A percentile compares a stretch with the other conserved stretches of the same genome.
Evolutionary conservation across 2,113 vertebrate genomes (phyloP).

Genomic region (Pseudopipra pipra): DNA sequence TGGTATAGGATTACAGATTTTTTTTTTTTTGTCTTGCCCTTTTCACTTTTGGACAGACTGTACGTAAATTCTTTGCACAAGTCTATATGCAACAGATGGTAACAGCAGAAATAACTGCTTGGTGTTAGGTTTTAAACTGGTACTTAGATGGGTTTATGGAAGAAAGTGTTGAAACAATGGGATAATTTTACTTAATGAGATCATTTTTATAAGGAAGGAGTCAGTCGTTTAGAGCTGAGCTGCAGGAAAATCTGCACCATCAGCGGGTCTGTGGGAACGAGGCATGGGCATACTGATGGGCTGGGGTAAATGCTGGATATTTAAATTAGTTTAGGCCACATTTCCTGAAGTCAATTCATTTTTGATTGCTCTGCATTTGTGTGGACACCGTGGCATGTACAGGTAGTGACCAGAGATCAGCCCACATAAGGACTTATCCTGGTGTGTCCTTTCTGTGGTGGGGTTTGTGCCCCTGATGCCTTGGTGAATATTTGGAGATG

Average conservation of each 20-base stretch:
- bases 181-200: slow-evolving; percentile 35
- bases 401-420: background rate
- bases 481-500: background rate
- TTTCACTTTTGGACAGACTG: slow-evolving; percentile 46
- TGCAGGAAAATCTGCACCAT: background rate
- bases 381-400: background rate
- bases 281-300: background rate
- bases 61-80: slow-evolving; percentile 31
- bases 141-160: slow-evolving; percentile 2
- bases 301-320: background rate
- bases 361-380: background rate
- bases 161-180: slow-evolving; percentile 28
- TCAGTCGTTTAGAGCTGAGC: background rate
- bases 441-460: background rate
- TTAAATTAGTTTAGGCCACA: background rate
- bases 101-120: slow-evolving; percentile 43
- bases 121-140: slow-evolving; percentile 41
- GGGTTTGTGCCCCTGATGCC: background rate
- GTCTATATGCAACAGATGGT: slow-evolving; percentile 46
- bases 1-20: background rate
- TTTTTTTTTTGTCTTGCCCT: slow-evolving; percentile 17
- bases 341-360: background rate
- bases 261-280: background rate
- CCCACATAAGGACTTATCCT: rapidly evolving
- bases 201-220: background rate